Evolutionary conservation across 2,888 invertebrate genomes (phyloP).

Genomic region (Tipula unca): DNA sequence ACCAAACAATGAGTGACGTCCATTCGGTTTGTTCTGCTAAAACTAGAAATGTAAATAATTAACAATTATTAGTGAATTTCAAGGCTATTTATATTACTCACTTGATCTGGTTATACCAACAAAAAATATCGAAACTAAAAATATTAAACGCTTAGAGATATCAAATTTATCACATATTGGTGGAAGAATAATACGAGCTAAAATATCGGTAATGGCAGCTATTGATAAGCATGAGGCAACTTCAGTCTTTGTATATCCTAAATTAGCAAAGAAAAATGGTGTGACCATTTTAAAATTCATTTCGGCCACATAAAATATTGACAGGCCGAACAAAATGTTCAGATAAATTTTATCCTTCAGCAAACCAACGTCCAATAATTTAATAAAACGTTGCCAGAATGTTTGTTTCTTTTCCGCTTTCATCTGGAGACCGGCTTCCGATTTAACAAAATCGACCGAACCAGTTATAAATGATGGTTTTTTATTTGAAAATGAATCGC

Average conservation of each 20-base stretch:
- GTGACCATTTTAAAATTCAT: conserved; percentile 67
- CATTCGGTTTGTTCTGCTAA: conserved; percentile 65
- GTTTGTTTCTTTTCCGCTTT: conserved; percentile 33
- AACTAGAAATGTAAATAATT: conserved; percentile 42
- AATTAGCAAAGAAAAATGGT: conserved; percentile 55
- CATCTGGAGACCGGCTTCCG: conserved; percentile 25
- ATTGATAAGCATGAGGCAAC: conserved; percentile 66
- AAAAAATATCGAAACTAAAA: conserved; percentile 61
- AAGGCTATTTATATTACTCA: conserved; percentile 43
- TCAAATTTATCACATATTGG: conserved; percentile 62
- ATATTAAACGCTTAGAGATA: conserved; percentile 61
- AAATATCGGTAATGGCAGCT: conserved; percentile 65
- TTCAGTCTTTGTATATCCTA: conserved; percentile 56
- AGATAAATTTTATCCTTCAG: conserved; percentile 63
- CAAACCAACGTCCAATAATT: conserved; percentile 61
- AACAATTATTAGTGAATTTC: conserved; percentile 1
- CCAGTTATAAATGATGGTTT: conserved; percentile 23
- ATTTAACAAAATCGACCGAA: conserved; percentile 15
- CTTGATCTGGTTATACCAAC: conserved; percentile 65
- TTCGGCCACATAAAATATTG: conserved; percentile 66
- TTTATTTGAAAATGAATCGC: conserved; percentile 37
- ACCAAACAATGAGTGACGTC: conserved; percentile 57
- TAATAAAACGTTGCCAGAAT: conserved; percentile 51
- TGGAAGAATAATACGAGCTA: conserved; percentile 62
- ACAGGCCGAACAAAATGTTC: conserved; percentile 61